Conservation (phyloP, 2,888 invertebrate species). For the Epinotia bilunana region DNA sequence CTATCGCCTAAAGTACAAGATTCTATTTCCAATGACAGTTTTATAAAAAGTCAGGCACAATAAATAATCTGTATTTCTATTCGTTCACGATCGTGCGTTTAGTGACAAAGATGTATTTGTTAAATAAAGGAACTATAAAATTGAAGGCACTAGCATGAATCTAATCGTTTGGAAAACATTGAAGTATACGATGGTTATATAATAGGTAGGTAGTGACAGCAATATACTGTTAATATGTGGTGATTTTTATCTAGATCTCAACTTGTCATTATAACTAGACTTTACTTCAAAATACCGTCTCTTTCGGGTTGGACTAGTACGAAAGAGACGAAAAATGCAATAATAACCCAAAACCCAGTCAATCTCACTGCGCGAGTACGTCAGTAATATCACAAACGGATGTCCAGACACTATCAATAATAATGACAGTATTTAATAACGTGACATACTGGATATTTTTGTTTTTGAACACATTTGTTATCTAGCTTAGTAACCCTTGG, state of each 20-base stretch:
- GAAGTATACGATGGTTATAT: not conserved
- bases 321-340: conserved; percentile 8
- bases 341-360: not conserved
- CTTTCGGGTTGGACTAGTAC: conserved; percentile 14
- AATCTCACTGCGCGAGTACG: conserved; percentile 7
- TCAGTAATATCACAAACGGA: conserved; percentile 22
- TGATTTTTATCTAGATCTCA: too few relatives aligned
- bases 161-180: not conserved
- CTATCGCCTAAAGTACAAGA: too few relatives aligned
- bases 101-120: not conserved
- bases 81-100: not conserved
- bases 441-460: not conserved
- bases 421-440: conserved; percentile 16
- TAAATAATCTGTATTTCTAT: not conserved
- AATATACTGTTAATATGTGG: not conserved
- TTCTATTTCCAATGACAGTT: too few relatives aligned
- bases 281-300: not conserved
- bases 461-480: conserved; percentile 16
- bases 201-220: not conserved
- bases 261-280: not conserved
- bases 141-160: conserved; percentile 20
- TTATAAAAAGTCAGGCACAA: too few relatives aligned
- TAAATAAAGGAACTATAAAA: not conserved
- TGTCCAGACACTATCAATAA: conserved; percentile 17
- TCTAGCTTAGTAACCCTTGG: not conserved